Evolutionary conservation across 2,797 vertebrate species (phyloP).

Genomic region (Clarias platycephalus): DNA sequence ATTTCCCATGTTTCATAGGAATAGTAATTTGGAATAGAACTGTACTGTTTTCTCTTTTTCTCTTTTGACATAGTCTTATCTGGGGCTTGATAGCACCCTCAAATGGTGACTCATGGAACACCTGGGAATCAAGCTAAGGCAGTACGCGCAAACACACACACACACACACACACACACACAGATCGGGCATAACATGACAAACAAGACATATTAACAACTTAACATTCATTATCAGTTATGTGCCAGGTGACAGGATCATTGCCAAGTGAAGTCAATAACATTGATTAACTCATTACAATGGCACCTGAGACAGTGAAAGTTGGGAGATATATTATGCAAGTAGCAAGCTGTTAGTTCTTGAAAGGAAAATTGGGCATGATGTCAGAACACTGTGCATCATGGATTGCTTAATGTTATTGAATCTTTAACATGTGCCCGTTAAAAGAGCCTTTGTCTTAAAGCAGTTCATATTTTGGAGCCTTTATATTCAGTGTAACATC

Average conservation of each 20-base stretch:
- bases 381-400: no score
- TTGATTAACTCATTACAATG: no score
- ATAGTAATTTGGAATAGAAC: not conserved
- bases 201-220: no score
- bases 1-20: not conserved
- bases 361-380: no score
- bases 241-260: no score
- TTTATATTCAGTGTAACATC: not conserved
- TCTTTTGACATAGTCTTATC: not conserved
- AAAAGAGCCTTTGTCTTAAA: not conserved
- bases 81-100: constrained; percentile 35
- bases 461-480: not conserved
- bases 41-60: not conserved
- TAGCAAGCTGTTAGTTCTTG: no score
- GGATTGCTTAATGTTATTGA: not conserved
- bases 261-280: no score
- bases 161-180: not conserved
- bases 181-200: no score
- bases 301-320: no score
- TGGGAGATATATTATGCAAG: no score
- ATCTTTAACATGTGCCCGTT: not conserved
- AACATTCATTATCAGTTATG: no score
- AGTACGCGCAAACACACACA: not conserved
- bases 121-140: not conserved
- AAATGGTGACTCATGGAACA: constrained; percentile 33